Evolutionary conservation across 2,888 invertebrate species (phyloP).

Genomic region (Microchrysa polita): DNA sequence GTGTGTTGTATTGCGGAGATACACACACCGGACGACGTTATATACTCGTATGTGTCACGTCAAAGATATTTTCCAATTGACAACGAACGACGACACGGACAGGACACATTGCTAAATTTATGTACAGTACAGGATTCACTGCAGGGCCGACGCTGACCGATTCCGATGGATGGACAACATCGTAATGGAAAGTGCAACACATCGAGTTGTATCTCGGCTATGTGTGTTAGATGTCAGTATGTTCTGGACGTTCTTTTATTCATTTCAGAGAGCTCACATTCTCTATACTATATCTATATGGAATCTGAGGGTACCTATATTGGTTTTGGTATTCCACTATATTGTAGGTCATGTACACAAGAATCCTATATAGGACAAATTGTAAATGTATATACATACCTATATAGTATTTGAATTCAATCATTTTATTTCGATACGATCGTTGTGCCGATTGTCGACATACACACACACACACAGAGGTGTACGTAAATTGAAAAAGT

Average conservation of each 20-base stretch:
- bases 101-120: background rate
- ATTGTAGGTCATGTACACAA: slow-evolving; percentile 24
- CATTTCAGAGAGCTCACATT: too few species aligned
- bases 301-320: background rate
- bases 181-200: too few species aligned
- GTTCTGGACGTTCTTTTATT: background rate
- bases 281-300: too few species aligned
- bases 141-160: too few species aligned
- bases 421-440: slow-evolving; percentile 22
- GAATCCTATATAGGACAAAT: background rate
- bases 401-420: slow-evolving; percentile 10
- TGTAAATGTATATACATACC: too few species aligned
- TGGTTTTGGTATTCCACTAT: background rate
- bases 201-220: background rate
- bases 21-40: too few species aligned
- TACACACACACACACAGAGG: too few species aligned
- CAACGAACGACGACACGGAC: background rate
- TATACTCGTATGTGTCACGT: background rate
- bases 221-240: background rate
- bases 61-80: background rate
- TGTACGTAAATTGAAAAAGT: background rate
- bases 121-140: too few species aligned
- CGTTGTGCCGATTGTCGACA: background rate
- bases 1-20: too few species aligned
- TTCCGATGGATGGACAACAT: too few species aligned